A percentile compares a stretch with the other conserved stretches of the same genome.
These are phyloP conservation scores for Sthenelais limicola DNA, from an alignment of 2,888 invertebrate genomes.

Conservation along the genomic window DNA sequence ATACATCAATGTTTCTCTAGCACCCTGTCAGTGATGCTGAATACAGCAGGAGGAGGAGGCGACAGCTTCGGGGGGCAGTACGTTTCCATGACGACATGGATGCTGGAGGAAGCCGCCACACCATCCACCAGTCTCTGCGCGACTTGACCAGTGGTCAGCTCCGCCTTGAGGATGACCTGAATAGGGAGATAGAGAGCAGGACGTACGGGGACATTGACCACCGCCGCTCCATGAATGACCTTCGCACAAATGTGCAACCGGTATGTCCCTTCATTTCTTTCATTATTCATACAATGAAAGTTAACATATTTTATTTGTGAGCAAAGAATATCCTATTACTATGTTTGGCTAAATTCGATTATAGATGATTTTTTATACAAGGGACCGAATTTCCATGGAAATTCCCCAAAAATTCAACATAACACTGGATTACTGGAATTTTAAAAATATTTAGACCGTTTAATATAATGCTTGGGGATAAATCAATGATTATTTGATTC, in stretches of 20 bases:
- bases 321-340: too few species aligned
- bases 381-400: too few species aligned
- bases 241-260: not conserved
- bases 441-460: too few species aligned
- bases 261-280: too few species aligned
- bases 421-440: too few species aligned
- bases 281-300: too few species aligned
- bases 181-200: slow-evolving; percentile 51
- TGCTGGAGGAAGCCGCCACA: slow-evolving; percentile 43
- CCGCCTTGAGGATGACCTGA: slow-evolving; percentile 63
- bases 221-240: slow-evolving; percentile 20
- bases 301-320: too few species aligned
- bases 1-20: slow-evolving; percentile 21
- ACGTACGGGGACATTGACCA: slow-evolving; percentile 7
- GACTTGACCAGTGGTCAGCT: slow-evolving; percentile 67
- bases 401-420: too few species aligned
- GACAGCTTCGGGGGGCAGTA: slow-evolving; percentile 36
- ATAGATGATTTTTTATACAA: too few species aligned
- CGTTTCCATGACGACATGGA: slow-evolving; percentile 52
- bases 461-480: too few species aligned
- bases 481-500: too few species aligned
- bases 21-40: slow-evolving; percentile 34
- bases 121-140: slow-evolving; percentile 65
- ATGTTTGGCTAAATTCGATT: too few species aligned
- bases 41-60: slow-evolving; percentile 13